phyloP scores from a whole-genome alignment of 2,888 invertebrate species.

The Synanthedon vespiformis region DNA sequence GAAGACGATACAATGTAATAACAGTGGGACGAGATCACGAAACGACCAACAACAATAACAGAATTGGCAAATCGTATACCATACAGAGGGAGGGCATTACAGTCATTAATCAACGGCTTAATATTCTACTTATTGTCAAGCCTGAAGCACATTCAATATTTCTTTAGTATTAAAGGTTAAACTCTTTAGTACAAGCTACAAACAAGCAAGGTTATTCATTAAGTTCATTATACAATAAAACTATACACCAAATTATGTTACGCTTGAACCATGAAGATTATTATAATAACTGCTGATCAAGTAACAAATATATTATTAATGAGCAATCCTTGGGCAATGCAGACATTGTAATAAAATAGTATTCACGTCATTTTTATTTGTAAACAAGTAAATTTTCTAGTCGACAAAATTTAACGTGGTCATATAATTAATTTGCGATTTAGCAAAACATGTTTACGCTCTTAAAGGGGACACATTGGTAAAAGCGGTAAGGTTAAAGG shows the following conservation, averaged over 20 bases:
- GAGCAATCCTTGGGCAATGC: not conserved
- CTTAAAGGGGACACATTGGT: conserved; percentile 3
- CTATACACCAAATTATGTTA: conserved; percentile 10
- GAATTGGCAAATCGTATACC: conserved; percentile 23
- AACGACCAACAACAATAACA: conserved; percentile 21
- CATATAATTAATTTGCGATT: not conserved
- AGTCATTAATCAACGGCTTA: conserved; percentile 33
- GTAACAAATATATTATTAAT: not conserved
- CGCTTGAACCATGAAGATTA: conserved; percentile 7
- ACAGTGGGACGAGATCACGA: conserved; percentile 22
- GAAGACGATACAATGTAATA: conserved; percentile 26
- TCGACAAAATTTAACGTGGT: not conserved
- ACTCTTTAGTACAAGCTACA: conserved; percentile 10
- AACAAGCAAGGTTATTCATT: conserved; percentile 3
- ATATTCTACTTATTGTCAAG: conserved; percentile 22
- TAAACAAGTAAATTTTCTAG: not conserved
- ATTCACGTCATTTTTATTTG: conserved; percentile 3
- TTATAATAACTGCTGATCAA: conserved; percentile 4
- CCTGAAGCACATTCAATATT: conserved; percentile 12
- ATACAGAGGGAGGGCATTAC: conserved; percentile 18
- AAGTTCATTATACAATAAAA: conserved; percentile 8
- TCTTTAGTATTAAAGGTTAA: conserved; percentile 11
- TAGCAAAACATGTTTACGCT: not conserved
- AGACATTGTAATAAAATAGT: not conserved
- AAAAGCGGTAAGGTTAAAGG: conserved; percentile 21